These are phyloP conservation scores for Vespertilio murinus DNA, from an alignment of 2,797 vertebrate genomes.

Conservation along the genomic window DNA sequence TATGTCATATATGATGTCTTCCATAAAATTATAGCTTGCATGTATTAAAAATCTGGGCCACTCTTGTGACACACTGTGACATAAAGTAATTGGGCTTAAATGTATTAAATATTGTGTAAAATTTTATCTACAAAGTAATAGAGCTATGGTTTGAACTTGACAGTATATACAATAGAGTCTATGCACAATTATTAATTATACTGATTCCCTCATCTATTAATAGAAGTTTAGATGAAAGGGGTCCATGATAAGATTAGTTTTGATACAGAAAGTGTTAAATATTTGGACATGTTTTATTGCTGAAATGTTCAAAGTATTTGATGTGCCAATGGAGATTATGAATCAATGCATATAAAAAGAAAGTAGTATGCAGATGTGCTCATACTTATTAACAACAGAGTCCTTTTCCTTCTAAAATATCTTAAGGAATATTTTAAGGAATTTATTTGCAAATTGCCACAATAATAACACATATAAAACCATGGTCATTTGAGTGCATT, in stretches of 20 bases:
- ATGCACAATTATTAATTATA: background rate
- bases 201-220: background rate
- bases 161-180: background rate
- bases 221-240: background rate
- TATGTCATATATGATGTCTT: background rate
- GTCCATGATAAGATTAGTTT: background rate
- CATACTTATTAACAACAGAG: background rate
- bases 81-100: background rate
- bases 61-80: background rate
- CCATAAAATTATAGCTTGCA: background rate
- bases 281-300: background rate
- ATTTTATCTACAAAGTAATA: background rate
- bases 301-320: background rate
- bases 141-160: background rate
- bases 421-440: background rate
- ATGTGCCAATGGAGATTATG: background rate
- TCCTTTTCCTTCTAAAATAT: background rate
- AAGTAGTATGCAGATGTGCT: background rate
- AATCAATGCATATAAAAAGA: background rate
- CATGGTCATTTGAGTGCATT: background rate
- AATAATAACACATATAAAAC: background rate
- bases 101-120: background rate
- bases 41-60: background rate
- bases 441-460: background rate
- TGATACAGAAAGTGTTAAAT: background rate